A percentile compares a stretch with the other conserved stretches of the same genome.
These are phyloP conservation scores for Acanthosepion pharaonis DNA, from an alignment of 2,888 invertebrate genomes.

Conservation along the genomic window DNA sequence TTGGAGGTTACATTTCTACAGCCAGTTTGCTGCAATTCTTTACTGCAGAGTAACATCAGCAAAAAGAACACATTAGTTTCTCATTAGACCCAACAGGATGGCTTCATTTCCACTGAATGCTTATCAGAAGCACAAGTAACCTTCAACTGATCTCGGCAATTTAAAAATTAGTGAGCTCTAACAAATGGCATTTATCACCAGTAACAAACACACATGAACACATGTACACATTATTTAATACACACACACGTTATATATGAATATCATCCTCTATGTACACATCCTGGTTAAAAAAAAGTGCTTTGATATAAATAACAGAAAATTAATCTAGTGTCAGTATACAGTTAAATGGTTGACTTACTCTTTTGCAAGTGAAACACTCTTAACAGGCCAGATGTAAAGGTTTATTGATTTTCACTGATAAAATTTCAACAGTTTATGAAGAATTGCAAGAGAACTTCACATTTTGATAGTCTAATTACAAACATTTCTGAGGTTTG, in stretches of 20 bases:
- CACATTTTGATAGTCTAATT: background rate
- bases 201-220: background rate
- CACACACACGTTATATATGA: background rate
- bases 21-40: background rate
- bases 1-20: background rate
- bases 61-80: constrained; percentile 17
- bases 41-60: background rate
- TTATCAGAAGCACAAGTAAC: background rate
- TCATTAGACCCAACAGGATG: background rate
- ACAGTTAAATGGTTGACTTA: background rate
- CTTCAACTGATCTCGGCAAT: background rate
- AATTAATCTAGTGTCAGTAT: background rate
- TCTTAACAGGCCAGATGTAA: background rate
- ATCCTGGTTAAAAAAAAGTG: background rate
- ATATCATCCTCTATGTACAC: background rate
- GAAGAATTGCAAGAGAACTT: background rate
- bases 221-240: background rate
- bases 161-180: background rate
- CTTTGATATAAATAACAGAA: background rate
- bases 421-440: background rate
- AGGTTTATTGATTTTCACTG: background rate
- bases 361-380: background rate
- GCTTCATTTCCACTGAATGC: background rate
- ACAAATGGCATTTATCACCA: constrained; percentile 33
- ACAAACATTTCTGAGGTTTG: background rate